Base-by-base conservation (phyloP, 2,888 invertebrate genomes). In the Peribatodes rhomboidaria region DNA sequence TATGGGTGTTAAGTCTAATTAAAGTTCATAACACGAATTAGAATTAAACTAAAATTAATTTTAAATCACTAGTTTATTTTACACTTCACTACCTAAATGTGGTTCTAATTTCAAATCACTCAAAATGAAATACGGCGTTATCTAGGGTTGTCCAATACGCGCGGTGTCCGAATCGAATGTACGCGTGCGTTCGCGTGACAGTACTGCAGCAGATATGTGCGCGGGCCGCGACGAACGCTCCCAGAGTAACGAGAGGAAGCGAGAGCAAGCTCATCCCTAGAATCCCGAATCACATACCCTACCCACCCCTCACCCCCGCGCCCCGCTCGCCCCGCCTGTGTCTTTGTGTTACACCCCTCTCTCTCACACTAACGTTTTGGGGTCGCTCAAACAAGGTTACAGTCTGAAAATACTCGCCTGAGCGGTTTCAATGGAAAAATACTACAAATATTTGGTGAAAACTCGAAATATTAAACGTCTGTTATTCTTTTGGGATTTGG, bases 241-340 rank as follows among this genome's bases (percentile, higher is more conserved):
- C 89, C 86, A 85, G 87, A 92, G 87, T 93, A 93, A 89, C 89
- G 91, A 87, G 92, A 89, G 89, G 88, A 92, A 92, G 90, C 88
- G 91, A 91, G 92, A 90, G 81, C 85, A 86, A 85, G 88, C 92
- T 91, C 94, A 94, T 94, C 90, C 94, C 94, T 90, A 92, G 90
- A 85, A 90, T 92, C 89, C 94, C 92, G 87, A 91, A 91, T 87
- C 93, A 86, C 83, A 89, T 89, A 88, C 90, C 92, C 86, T 90
- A 89, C 85, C 89, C 90, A 84, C 87, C 88, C 83, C 87, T 22
- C 55, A 8, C 88, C 84, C 68, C 79, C 74, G 83, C 77, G 81
- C 58, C 79, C 66, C 84, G 75, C 81, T 82, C 76, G 78, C 82
- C 80, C 89, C 85, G 89, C 90, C 80, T 86, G 83, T 84, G 82